Evolutionary conservation across 1,140 invertebrate species (phyloP).

Genomic region (Achroia grisella): DNA sequence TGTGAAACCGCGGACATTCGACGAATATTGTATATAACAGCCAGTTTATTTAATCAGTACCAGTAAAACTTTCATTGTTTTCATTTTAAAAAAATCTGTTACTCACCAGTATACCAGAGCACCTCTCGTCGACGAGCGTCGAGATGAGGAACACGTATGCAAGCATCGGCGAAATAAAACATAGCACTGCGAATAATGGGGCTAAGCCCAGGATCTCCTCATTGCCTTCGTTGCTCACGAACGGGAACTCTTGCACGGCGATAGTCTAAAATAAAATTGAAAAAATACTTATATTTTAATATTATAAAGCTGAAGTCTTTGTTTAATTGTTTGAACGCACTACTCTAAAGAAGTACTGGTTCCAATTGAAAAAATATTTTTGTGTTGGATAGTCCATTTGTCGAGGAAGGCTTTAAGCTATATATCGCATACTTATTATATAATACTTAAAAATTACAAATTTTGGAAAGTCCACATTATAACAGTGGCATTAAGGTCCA

Average conservation of each 20-base stretch:
- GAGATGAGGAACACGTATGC: slow-evolving; percentile 36
- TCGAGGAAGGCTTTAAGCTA: too few species aligned
- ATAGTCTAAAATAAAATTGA: slow-evolving; percentile 26
- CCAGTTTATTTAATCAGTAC: too few species aligned
- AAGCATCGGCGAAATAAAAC: slow-evolving; percentile 25
- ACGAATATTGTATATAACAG: not conserved
- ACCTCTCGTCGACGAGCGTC: slow-evolving; percentile 33
- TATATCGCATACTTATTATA: too few species aligned
- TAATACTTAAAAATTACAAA: too few species aligned
- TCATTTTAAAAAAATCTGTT: not conserved
- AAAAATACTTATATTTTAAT: too few species aligned
- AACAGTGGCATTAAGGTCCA: too few species aligned
- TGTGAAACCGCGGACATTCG: not conserved
- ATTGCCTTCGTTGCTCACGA: slow-evolving; percentile 10
- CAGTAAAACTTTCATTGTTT: not conserved
- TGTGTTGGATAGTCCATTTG: too few species aligned
- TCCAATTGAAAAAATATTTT: too few species aligned
- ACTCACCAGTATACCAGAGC: slow-evolving; percentile 38
- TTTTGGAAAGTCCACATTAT: too few species aligned
- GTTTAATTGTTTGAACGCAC: too few species aligned
- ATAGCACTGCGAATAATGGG: slow-evolving; percentile 1
- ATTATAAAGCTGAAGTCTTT: too few species aligned
- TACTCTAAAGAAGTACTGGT: too few species aligned
- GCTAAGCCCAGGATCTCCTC: not conserved
- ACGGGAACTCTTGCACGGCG: slow-evolving; percentile 44